Percentiles rank a stretch among this genome's conserved stretches.
Conservation (phyloP, 2,113 vertebrate species). For the Stomatorhinus ivindoensis region DNA sequence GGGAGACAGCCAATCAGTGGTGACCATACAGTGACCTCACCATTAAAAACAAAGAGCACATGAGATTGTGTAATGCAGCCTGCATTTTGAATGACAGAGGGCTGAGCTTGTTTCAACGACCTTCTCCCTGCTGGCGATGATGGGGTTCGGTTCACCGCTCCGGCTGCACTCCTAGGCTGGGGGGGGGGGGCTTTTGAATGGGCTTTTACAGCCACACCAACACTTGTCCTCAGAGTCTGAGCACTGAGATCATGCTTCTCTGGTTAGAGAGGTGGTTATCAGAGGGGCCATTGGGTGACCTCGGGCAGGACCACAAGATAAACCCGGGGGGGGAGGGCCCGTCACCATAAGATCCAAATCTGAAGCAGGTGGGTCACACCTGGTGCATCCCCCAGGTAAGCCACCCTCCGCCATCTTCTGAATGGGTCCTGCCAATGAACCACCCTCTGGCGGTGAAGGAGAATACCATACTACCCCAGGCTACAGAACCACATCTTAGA, state of each 20-base stretch:
- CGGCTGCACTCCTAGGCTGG: not conserved
- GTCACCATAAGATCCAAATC: too few relatives aligned
- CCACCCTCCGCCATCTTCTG: not conserved
- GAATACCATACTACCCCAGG: not conserved
- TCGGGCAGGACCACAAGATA: too few relatives aligned
- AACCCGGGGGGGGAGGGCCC: too few relatives aligned
- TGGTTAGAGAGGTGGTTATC: not conserved
- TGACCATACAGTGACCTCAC: too few relatives aligned
- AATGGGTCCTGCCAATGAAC: not conserved
- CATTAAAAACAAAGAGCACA: too few relatives aligned
- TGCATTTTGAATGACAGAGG: not conserved
- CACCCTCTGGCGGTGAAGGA: not conserved
- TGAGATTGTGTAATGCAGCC: not conserved
- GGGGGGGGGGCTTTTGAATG: not conserved
- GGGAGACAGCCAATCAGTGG: too few relatives aligned
- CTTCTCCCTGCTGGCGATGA: not conserved
- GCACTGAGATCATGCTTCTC: not conserved
- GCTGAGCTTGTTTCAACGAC: not conserved
- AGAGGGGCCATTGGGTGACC: not conserved
- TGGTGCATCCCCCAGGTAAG: not conserved
- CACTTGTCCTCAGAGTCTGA: not conserved
- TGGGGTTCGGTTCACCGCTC: not conserved
- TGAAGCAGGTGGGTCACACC: too few relatives aligned
- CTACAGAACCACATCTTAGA: not conserved
- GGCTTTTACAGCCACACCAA: not conserved